Conservation (phyloP, 2,113 vertebrate genomes). For the Noctilio leporinus region DNA sequence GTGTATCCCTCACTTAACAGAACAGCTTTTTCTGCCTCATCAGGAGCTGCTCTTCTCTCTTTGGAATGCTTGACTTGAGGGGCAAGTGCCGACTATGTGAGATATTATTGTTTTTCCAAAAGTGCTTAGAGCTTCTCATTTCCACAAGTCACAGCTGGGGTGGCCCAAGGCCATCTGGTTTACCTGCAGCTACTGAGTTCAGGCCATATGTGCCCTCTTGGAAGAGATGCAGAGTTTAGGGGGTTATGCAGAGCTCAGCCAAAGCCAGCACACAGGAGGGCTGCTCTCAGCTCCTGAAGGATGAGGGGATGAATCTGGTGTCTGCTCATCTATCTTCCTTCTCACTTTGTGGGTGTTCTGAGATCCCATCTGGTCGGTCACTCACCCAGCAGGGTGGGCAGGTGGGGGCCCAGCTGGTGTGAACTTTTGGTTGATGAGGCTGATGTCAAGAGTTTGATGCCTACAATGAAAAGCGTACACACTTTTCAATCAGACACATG, state of each 20-base stretch:
- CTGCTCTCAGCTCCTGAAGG: neutral
- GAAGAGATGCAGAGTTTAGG: neutral
- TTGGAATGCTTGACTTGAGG: conserved; percentile 71
- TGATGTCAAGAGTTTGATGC: neutral
- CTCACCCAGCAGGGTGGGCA: neutral
- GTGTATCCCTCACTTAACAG: neutral
- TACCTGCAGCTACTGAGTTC: conserved; percentile 5
- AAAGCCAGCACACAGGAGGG: neutral
- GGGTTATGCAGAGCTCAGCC: neutral
- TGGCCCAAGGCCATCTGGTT: conserved; percentile 57
- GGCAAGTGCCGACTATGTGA: conserved; percentile 58
- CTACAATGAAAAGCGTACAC: neutral
- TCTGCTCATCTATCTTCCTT: neutral
- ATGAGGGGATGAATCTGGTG: neutral
- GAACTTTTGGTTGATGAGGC: neutral
- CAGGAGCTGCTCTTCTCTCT: conserved; percentile 71
- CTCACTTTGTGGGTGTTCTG: neutral
- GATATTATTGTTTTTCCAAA: conserved; percentile 71
- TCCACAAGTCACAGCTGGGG: conserved; percentile 52
- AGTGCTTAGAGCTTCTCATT: conserved; percentile 68
- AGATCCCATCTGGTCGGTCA: neutral
- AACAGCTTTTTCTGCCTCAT: conserved; percentile 65
- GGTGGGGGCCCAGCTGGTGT: neutral
- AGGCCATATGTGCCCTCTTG: neutral
- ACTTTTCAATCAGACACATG: neutral